Conservation (phyloP, 2,797 vertebrate genomes). For the Merluccius polli region DNA sequence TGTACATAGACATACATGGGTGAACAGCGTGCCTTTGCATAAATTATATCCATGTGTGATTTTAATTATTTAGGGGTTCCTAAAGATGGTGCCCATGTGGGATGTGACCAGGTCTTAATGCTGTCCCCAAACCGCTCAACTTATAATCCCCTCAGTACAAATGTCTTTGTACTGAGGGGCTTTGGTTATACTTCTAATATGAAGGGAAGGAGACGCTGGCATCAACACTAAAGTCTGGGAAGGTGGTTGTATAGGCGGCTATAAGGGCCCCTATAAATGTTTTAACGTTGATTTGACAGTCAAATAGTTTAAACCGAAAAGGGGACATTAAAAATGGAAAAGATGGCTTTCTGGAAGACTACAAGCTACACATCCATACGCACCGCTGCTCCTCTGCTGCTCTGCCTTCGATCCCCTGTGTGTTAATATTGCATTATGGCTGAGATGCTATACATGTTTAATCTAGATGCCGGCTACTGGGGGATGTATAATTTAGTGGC, state of each 20-base stretch:
- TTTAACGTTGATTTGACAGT: background rate
- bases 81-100: background rate
- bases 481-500: conserved; percentile 64
- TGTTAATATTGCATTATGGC: conserved; percentile 65
- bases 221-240: background rate
- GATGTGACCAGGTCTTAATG: background rate
- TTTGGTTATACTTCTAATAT: background rate
- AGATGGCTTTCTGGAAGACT: background rate
- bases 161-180: background rate
- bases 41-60: background rate
- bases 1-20: background rate
- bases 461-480: conserved; percentile 37
- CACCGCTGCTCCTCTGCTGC: background rate
- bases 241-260: background rate
- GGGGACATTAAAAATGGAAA: background rate
- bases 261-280: background rate
- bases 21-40: background rate
- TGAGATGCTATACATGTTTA: conserved; percentile 58
- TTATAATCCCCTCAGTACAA: too few species aligned
- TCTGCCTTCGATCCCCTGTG: conserved; percentile 8
- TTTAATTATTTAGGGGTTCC: background rate
- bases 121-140: background rate
- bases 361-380: conserved; percentile 4
- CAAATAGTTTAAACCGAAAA: background rate
- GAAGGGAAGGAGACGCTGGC: background rate